Conservation (phyloP, 2,888 invertebrate species). For the Perizoma flavofasciatum region DNA sequence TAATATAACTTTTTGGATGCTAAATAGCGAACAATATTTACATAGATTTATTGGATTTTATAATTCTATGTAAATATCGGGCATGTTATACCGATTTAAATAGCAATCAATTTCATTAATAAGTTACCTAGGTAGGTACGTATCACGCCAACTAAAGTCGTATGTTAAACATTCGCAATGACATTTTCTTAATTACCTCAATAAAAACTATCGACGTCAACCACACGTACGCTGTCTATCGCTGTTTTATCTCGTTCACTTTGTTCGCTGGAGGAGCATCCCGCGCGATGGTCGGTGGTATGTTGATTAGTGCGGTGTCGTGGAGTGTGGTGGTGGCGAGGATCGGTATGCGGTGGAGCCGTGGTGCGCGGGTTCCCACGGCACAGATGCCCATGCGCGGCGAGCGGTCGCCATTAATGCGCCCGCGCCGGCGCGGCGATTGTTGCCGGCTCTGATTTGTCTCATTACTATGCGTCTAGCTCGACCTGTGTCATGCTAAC, state of each 20-base stretch:
- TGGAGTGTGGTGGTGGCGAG: slow-evolving; percentile 18
- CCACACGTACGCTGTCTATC: slow-evolving; percentile 12
- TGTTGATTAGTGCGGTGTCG: slow-evolving; percentile 1
- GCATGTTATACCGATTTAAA: slow-evolving; percentile 42
- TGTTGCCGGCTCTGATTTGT: slow-evolving; percentile 30
- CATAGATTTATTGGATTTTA: too few relatives aligned
- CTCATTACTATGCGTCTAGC: slow-evolving; percentile 25
- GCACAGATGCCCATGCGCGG: slow-evolving; percentile 68
- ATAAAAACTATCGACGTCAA: background rate
- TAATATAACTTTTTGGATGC: too few relatives aligned
- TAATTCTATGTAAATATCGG: slow-evolving; percentile 40
- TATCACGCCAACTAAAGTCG: slow-evolving; percentile 52
- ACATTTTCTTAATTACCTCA: slow-evolving; percentile 53
- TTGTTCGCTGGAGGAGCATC: background rate
- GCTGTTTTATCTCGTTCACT: background rate
- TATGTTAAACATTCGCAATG: slow-evolving; percentile 61
- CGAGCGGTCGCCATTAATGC: slow-evolving; percentile 3
- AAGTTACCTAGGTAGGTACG: slow-evolving; percentile 41
- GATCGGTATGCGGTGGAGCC: slow-evolving; percentile 42
- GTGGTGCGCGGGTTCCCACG: slow-evolving; percentile 68
- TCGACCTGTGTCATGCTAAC: slow-evolving; percentile 4
- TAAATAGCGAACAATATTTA: too few relatives aligned
- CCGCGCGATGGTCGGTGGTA: slow-evolving; percentile 7
- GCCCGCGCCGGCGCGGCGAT: too few relatives aligned
- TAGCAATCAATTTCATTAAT: slow-evolving; percentile 53